A percentile compares a stretch with the other conserved stretches of the same genome.
phyloP scores from a whole-genome alignment of 2,797 vertebrate genomes.

The Cuculus canorus region DNA sequence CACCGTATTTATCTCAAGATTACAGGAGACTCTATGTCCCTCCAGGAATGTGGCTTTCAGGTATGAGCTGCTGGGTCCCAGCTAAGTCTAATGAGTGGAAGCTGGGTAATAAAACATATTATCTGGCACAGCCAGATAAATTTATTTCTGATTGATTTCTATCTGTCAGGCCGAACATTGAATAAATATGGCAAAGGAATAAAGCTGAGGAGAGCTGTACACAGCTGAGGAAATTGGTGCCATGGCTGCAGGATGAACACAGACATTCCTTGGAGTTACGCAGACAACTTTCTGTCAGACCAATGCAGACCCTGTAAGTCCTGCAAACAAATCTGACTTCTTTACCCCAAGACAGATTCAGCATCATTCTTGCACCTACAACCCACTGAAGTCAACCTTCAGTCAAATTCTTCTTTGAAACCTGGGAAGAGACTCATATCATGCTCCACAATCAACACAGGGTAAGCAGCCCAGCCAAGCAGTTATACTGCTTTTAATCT shows the following conservation, averaged over 20 bases:
- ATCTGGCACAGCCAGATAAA: neutral
- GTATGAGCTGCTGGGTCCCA: neutral
- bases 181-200: neutral
- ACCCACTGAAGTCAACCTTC: neutral
- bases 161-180: neutral
- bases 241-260: neutral
- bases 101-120: neutral
- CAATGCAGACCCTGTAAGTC: neutral
- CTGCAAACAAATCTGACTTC: neutral
- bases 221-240: neutral
- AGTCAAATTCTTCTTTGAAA: neutral
- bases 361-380: neutral
- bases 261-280: neutral
- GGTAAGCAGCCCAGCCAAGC: neutral
- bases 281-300: neutral
- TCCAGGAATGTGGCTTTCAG: accelerated
- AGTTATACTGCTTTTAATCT: neutral
- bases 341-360: neutral
- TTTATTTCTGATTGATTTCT: neutral
- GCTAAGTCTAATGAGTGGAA: neutral
- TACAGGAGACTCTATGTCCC: accelerated
- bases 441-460: neutral
- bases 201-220: neutral
- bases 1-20: neutral
- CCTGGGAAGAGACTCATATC: neutral